Base-by-base conservation (phyloP, 2,113 vertebrate species). In the Atractosteus spatula region DNA sequence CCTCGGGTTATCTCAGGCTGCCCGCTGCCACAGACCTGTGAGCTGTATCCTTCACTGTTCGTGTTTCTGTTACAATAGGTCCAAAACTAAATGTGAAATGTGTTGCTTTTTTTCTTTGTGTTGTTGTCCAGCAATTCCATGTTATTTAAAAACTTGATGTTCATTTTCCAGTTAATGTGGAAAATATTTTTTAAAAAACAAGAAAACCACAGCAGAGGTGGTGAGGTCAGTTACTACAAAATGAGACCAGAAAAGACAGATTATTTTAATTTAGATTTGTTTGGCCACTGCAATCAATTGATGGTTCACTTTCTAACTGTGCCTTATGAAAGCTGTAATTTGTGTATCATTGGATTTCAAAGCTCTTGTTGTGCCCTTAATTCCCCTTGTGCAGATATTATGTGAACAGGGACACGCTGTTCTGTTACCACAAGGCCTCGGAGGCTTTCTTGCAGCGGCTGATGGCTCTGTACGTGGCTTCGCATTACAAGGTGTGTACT, bases 381-480 rank as follows among this genome's bases (percentile, higher is more conserved):
- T 85, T 6, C 1, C 3, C 8, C 1, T n/a, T 13, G 54, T 73
- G 6, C 74, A 99, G 97, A 17, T 99, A 99, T 75, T 98, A 97
- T 0, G 96, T 99, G 12, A 99, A 99, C 76, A 93, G 97, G 85
- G 97, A 99, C 83, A 99, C 97, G 0, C 90, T 99, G 6, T 99
- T 99, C 72, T 99, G 97, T 83, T 99, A 98, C 79, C 97, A 99
- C 84, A 98, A 92, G 83, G 97, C 97, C 0, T 99, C 97, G 0
- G 97, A 99, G 75, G 85, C 95, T 17, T 99, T 99, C 71, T 93
- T 99, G 43, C 97, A 99, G 76, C 89, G 96, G 45, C 81, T 99
- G 5, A 96, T 99, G 97, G 95, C 96, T n/a, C 95, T 99, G 0
- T 99, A 96, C 0, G 97, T 99, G 75, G 95, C 97, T 8, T 99